A percentile compares a stretch with the other conserved stretches of the same genome.
Conservation (phyloP, 2,797 vertebrate species). For the Pangasius mekongensis region DNA sequence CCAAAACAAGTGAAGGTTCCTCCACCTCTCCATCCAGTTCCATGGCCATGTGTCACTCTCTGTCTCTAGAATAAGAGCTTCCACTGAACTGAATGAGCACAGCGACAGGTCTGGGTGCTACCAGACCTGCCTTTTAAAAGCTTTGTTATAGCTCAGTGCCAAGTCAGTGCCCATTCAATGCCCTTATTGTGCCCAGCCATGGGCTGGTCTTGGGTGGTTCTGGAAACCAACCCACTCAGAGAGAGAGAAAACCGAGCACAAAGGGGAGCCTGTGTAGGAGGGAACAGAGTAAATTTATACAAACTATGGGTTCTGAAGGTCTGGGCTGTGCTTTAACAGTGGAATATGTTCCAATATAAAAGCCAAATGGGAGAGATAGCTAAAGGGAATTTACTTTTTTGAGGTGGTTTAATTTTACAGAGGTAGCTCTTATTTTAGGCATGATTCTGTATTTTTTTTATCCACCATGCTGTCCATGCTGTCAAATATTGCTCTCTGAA, state of each 20-base stretch:
- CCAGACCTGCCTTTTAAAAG: slow-evolving; percentile 34
- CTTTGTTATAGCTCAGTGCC: slow-evolving; percentile 44
- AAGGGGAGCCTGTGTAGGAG: slow-evolving; percentile 51
- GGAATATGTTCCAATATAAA: neutral
- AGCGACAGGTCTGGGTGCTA: slow-evolving; percentile 26
- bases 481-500: neutral
- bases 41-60: neutral
- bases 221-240: slow-evolving; percentile 47
- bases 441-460: neutral
- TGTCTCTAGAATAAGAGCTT: slow-evolving; percentile 17
- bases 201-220: slow-evolving; percentile 48
- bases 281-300: slow-evolving; percentile 24
- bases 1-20: neutral
- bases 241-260: slow-evolving; percentile 29
- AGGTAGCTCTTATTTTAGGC: neutral
- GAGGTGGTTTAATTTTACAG: neutral
- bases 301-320: slow-evolving; percentile 5
- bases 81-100: slow-evolving; percentile 29
- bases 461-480: neutral
- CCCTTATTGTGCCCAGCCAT: slow-evolving; percentile 53
- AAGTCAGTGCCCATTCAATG: slow-evolving; percentile 52
- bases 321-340: neutral
- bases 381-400: neutral
- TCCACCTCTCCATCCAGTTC: slow-evolving; percentile 18
- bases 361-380: neutral